phyloP scores from a whole-genome alignment of 2,113 vertebrate genomes.

The Amazona vittata region DNA sequence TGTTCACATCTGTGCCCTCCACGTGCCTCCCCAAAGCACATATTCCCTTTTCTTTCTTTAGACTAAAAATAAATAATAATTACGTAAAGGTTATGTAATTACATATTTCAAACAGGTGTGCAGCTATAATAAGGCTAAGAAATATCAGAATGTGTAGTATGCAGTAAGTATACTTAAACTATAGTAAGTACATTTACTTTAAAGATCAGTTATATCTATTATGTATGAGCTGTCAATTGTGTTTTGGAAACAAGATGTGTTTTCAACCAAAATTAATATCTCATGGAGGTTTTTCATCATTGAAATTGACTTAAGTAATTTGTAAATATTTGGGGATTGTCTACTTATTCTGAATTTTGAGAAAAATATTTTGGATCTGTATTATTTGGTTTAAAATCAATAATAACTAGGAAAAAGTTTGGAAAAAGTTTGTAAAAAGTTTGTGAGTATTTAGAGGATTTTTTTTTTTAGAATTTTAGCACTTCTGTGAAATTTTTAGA shows the following conservation, averaged over 20 bases:
- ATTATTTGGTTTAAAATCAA: neutral
- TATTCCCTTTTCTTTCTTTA: neutral
- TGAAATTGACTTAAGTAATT: neutral
- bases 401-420: neutral
- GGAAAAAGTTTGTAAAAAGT: neutral
- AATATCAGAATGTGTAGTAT: neutral
- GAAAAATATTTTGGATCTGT: neutral
- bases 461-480: neutral
- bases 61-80: neutral
- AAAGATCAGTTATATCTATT: neutral
- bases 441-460: rapidly evolving
- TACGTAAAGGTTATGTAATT: neutral
- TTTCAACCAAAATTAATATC: neutral
- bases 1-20: neutral
- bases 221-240: neutral
- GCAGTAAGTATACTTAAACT: neutral
- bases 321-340: neutral
- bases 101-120: neutral
- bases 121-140: neutral
- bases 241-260: neutral
- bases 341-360: neutral
- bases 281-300: neutral
- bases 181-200: neutral
- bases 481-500: neutral
- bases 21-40: neutral